phyloP scores from a whole-genome alignment of 2,113 vertebrate species.

The Gnathonemus echidnorhynchus region DNA sequence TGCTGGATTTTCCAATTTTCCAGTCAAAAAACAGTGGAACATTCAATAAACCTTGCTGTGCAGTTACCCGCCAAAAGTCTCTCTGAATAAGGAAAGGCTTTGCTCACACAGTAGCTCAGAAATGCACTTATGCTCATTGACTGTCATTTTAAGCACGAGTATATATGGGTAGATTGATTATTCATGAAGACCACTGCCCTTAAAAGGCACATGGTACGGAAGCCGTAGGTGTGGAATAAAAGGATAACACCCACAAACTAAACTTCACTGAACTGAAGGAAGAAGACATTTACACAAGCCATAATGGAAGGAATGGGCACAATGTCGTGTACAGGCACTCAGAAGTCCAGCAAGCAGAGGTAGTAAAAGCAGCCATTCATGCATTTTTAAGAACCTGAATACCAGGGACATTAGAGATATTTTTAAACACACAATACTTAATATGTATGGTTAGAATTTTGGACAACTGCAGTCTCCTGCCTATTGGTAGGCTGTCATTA shows the following conservation, averaged over 20 bases:
- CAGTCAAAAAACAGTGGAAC: neutral
- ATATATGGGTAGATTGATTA: slow-evolving; percentile 12
- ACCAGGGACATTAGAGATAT: neutral
- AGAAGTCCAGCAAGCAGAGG: neutral
- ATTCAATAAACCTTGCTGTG: neutral
- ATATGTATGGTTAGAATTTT: slow-evolving; percentile 37
- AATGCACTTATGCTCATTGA: neutral
- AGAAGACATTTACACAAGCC: neutral
- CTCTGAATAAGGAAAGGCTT: neutral
- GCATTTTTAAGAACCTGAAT: slow-evolving; percentile 1
- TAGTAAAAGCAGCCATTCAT: slow-evolving; percentile 19
- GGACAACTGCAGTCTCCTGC: slow-evolving; percentile 1
- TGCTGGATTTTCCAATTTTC: neutral
- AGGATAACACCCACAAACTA: neutral
- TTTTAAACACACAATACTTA: slow-evolving; percentile 12
- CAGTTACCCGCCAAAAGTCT: neutral
- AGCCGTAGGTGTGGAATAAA: neutral
- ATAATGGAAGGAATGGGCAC: neutral
- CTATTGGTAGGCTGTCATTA: neutral
- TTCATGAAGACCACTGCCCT: neutral
- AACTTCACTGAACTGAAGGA: neutral
- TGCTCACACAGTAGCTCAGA: neutral
- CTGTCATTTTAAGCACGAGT: neutral
- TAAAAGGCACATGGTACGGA: neutral
- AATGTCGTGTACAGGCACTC: neutral